Evolutionary conservation across 1,140 invertebrate species (phyloP), one percentile per base, ranked within the genome.

Genomic region (Drosophila nasuta): DNA sequence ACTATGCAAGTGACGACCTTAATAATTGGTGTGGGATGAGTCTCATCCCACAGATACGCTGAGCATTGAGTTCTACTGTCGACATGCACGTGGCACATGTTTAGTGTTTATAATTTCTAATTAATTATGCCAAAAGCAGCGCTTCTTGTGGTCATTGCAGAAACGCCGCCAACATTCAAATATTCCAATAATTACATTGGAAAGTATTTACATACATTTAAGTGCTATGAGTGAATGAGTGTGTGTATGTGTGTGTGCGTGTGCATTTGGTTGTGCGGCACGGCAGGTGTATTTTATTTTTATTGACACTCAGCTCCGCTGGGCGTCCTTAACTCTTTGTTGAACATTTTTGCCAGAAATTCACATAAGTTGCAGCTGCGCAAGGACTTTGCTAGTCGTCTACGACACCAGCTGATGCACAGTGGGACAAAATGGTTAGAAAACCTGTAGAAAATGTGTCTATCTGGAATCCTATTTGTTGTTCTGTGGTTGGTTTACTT

Each of bases 351-450:
- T 77, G 68, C 75, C 79, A 86, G 75, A 81, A 86, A 78, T 60
- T 79, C 82, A 75, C 82, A 87, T 87, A 85, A 87, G 82, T 87
- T 87, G 82, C 82, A 87, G 82, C 82, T 87, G 72, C 56, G 54
- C 25, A 28, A 67, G 52, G 17, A 15, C 38, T 68, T 20, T 57
- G 43, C 17, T n/a, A 57, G 35, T 41, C 10, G 57, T 28, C 25
- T 25, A n/a, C 13, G 64, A 1, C 5, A 13, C 11, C 35, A 38
- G 11, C 17, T 20, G 30, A 35, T 5, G 45, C 58, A 75, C 76
- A 71, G 72, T 78, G 66, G 54, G 1, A 1, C 52, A 17, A 45
- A 13, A 43, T 5, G 11, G 38, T 41, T 41, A 10, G 11, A 33
- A 33, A 6, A 33, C 5, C 1, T 6, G 30, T 7, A 33, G 5